A percentile compares a stretch with the other conserved stretches of the same genome.
These are phyloP conservation scores for Drosophila ezoana DNA, from an alignment of 2,888 invertebrate species.

Conservation along the genomic window DNA sequence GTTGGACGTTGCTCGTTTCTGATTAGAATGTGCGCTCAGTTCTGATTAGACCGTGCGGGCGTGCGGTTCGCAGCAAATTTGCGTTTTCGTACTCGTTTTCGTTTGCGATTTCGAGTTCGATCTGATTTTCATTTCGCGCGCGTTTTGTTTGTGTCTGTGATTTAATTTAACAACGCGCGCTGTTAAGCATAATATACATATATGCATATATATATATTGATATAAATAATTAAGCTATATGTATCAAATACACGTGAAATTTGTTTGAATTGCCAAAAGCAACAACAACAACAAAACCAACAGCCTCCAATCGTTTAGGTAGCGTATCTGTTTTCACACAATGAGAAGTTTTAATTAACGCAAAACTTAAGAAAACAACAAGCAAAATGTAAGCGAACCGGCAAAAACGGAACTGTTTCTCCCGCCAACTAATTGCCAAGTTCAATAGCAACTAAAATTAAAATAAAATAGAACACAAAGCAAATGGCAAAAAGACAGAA, in stretches of 20 bases:
- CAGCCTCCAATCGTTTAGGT: constrained; percentile 49
- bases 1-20: constrained; percentile 61
- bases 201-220: constrained; percentile 39
- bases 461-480: constrained; percentile 41
- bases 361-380: constrained; percentile 31
- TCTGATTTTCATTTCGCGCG: constrained; percentile 46
- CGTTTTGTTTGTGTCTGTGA: constrained; percentile 39
- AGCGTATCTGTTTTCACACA: constrained; percentile 51
- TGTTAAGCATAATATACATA: constrained; percentile 44
- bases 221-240: constrained; percentile 61
- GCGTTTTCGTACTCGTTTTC: constrained; percentile 26
- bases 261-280: constrained; percentile 32
- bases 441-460: constrained; percentile 65
- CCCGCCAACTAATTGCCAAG: constrained; percentile 67
- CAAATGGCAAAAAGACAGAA: constrained; percentile 22
- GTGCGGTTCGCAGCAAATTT: constrained; percentile 54
- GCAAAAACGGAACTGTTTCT: constrained; percentile 43
- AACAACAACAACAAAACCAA: constrained; percentile 18
- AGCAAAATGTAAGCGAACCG: constrained; percentile 50
- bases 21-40: constrained; percentile 65
- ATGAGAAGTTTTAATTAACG: constrained; percentile 60
- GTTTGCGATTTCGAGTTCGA: constrained; percentile 35
- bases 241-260: constrained; percentile 49
- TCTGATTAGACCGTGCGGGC: constrained; percentile 70
- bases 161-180: constrained; percentile 56